These are phyloP conservation scores for Himalopsyche tibetana DNA, from an alignment of 2,888 invertebrate genomes.

Conservation along the genomic window DNA sequence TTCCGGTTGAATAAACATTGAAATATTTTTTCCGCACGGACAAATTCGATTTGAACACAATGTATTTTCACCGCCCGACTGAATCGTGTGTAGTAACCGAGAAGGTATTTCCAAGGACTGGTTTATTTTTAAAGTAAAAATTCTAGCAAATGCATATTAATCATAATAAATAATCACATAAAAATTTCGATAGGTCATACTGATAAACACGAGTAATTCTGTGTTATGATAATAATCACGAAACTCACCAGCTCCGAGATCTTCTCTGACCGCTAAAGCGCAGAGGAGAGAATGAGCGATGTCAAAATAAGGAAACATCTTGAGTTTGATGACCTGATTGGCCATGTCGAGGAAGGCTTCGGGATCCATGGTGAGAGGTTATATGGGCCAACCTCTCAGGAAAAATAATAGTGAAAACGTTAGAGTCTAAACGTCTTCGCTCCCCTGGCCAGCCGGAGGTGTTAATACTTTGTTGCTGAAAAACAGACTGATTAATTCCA, in stretches of 20 bases:
- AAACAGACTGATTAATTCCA: conserved; percentile 68
- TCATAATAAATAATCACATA: background rate
- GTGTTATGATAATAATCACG: conserved; percentile 19
- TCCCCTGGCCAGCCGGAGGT: conserved; percentile 49
- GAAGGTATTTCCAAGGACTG: conserved; percentile 44
- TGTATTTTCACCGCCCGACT: conserved; percentile 27
- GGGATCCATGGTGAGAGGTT: conserved; percentile 87
- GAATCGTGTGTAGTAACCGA: conserved; percentile 24
- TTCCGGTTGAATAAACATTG: conserved; percentile 14
- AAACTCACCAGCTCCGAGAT: conserved; percentile 90
- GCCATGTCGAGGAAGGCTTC: conserved; percentile 98
- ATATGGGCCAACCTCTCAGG: conserved; percentile 63
- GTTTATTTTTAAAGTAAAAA: conserved; percentile 33
- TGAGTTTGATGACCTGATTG: conserved; percentile 98
- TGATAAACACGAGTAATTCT: conserved; percentile 10
- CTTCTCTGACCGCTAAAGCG: conserved; percentile 96
- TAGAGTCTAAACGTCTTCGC: conserved; percentile 55
- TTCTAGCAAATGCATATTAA: background rate
- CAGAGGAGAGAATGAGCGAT: conserved; percentile 97
- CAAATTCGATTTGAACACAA: conserved; percentile 27
- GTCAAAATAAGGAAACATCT: conserved; percentile 99
- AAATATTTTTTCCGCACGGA: conserved; percentile 34
- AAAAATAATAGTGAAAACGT: conserved; percentile 58
- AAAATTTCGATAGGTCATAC: conserved; percentile 31
- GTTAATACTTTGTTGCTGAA: conserved; percentile 58